These are phyloP conservation scores for Oreochromis tanganicae DNA, from an alignment of 2,113 vertebrate genomes.

Conservation along the genomic window DNA sequence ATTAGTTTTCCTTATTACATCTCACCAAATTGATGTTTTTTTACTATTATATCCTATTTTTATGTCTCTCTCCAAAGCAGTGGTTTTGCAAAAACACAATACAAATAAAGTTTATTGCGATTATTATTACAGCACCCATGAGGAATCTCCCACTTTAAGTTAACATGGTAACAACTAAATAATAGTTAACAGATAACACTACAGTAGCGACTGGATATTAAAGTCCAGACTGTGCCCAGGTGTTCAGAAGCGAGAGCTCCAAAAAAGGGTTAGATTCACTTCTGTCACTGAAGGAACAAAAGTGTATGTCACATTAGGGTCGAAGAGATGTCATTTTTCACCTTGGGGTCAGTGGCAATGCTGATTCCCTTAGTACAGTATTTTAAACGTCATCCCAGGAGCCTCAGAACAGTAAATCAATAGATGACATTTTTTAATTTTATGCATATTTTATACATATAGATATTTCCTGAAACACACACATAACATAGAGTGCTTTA, in stretches of 20 bases:
- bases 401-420: conserved; percentile 22
- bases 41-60: conserved; percentile 19
- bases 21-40: conserved; percentile 12
- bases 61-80: background rate
- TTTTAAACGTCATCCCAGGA: conserved; percentile 12
- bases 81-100: conserved; percentile 7
- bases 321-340: background rate
- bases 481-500: background rate
- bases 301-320: conserved; percentile 21
- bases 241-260: background rate
- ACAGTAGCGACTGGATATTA: background rate
- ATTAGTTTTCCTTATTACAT: conserved; percentile 6
- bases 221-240: background rate
- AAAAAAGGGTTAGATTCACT: background rate
- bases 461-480: background rate
- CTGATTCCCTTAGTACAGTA: conserved; percentile 14
- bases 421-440: conserved; percentile 16
- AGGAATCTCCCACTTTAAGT: conserved; percentile 18
- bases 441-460: conserved; percentile 1
- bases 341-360: background rate
- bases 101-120: conserved; percentile 33
- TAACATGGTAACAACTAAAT: conserved; percentile 2
- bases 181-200: conserved; percentile 19
- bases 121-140: conserved; percentile 15
- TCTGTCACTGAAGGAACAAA: background rate